These are phyloP conservation scores for Brachynemurus nebulosus DNA, from an alignment of 2,888 invertebrate genomes.

Conservation along the genomic window DNA sequence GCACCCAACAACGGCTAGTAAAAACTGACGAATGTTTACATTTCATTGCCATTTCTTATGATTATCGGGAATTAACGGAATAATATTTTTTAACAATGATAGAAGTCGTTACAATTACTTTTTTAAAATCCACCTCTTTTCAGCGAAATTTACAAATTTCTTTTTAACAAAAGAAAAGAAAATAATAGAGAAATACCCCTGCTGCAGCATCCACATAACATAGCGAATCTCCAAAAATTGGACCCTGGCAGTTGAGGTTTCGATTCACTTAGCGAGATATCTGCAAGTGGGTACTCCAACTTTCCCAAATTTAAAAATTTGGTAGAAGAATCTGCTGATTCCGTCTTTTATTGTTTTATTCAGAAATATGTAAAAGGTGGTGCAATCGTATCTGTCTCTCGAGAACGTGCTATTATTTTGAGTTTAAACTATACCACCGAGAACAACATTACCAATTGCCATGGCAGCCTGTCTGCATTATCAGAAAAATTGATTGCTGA, in stretches of 20 bases:
- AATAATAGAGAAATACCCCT: too few relatives aligned
- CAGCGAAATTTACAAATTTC: too few relatives aligned
- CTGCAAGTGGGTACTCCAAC: constrained; percentile 5
- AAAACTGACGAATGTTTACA: too few relatives aligned
- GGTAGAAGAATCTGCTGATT: not conserved
- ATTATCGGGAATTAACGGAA: too few relatives aligned
- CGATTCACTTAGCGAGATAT: constrained; percentile 6
- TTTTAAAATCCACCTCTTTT: too few relatives aligned
- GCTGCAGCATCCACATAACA: too few relatives aligned
- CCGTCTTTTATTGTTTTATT: not conserved
- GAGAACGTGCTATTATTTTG: not conserved
- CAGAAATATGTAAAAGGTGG: not conserved
- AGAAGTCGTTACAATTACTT: too few relatives aligned
- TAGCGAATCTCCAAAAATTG: too few relatives aligned
- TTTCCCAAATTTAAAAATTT: not conserved
- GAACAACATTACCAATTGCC: not conserved
- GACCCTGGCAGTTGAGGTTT: constrained; percentile 10
- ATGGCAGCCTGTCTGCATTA: not conserved
- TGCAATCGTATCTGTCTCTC: not conserved
- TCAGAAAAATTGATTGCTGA: not conserved
- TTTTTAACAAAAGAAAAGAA: too few relatives aligned
- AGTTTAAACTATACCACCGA: not conserved
- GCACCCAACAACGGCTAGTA: too few relatives aligned
- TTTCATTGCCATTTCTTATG: too few relatives aligned
- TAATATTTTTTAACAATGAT: too few relatives aligned